Base-by-base conservation (phyloP, 2,797 vertebrate genomes). In the Momotus momota region DNA sequence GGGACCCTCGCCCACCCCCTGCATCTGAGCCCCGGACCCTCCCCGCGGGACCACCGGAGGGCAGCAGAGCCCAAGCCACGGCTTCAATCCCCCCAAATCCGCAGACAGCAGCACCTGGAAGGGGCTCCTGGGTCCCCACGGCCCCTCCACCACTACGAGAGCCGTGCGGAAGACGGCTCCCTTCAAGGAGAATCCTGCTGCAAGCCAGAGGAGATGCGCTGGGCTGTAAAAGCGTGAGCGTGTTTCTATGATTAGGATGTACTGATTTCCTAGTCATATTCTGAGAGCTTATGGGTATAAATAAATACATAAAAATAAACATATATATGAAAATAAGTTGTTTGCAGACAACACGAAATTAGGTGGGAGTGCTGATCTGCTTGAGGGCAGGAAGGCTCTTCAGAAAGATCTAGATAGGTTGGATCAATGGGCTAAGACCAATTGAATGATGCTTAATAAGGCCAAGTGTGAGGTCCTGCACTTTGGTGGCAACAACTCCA, bases 41-140 rank as follows among this genome's bases (percentile, higher is more conserved):
- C 54, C 45, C 73, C 7, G 12, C 8, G 19, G 72, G 17, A 27
- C 95, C 96, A 88, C 91, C 65, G 86, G 97, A 80, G 92, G 97
- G 97, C 97, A 96, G 96, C 95, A 97, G 80, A 97, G 82, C 86
- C 95, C 94, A 90, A 75, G 95, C 22, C 89, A 96, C 77, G 26
- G 71, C 61, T 38, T 20, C 61, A 5, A 5, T 1, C 7, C 8
- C 40, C 14, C 4, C 18, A 2, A 4, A 2, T 10, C 33, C 10
- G 0, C 31, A n/a, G 49, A 46, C 21, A 60, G 9, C 46, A 6
- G 64, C 26, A 0, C 25, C 46, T 22, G 27, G 12, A 18, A 21
- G 40, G 6, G 17, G 35, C 29, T 74, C 10, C 52, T 5, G 2
- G 18, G 12, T 51, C 26, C 40, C 27, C 25, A 6, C 4, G 9